Evolutionary conservation across 92 coral and sea anemone species (phyloP).

Genomic region (Porites rus): DNA sequence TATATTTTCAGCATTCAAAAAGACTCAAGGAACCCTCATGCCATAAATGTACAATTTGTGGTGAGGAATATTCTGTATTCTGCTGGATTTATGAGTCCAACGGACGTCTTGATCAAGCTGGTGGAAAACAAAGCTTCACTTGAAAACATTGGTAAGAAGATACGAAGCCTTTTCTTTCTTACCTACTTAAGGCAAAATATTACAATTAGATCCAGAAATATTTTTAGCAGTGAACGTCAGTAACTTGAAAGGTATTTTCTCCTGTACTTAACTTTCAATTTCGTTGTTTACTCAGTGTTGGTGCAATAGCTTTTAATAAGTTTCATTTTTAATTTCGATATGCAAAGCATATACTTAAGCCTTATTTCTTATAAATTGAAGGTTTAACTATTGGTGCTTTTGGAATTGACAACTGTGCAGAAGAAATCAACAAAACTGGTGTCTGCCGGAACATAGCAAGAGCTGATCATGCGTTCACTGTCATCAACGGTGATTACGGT

Average conservation of each 20-base stretch:
- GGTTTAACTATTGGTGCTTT: constrained; percentile 70
- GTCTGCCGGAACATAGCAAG: constrained; percentile 68
- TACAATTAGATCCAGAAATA: no score
- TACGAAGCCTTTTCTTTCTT: no score
- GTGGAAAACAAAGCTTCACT: constrained; percentile 44
- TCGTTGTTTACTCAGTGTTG: no score
- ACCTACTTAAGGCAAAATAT: no score
- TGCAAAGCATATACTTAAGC: not conserved
- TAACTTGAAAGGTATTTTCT: no score
- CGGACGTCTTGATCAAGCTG: constrained; percentile 44
- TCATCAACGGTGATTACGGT: constrained; percentile 93
- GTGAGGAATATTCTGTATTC: constrained; percentile 16
- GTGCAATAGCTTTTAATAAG: no score
- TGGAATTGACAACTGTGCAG: constrained; percentile 80
- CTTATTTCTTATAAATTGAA: constrained; percentile 13
- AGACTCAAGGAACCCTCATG: constrained; percentile 39
- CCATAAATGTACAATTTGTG: constrained; percentile 74
- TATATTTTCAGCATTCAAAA: constrained; percentile 67
- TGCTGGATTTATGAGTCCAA: constrained; percentile 26
- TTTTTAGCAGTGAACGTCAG: no score
- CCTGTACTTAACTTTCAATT: no score
- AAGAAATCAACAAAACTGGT: constrained; percentile 65
- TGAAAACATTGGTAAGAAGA: constrained; percentile 61
- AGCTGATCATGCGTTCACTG: constrained; percentile 69
- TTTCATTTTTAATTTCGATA: no score